Evolutionary conservation across 2,113 vertebrate species (phyloP), one percentile per base, ranked within the genome.

Genomic region (Corydoras maculifer): DNA sequence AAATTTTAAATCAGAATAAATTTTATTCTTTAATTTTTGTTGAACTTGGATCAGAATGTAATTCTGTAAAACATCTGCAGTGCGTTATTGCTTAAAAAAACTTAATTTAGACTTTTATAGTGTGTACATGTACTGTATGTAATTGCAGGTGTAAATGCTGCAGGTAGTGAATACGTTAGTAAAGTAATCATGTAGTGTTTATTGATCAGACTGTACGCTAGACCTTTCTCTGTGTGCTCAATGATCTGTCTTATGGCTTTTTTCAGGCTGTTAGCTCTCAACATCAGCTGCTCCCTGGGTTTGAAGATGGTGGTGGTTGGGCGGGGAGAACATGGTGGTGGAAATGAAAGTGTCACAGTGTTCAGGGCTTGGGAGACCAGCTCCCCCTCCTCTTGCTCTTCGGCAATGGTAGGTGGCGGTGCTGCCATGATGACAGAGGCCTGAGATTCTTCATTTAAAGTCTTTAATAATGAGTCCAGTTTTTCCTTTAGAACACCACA

Each of bases 191-290:
- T 25, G 18, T 25, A 5, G 50, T 64, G 66, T 66, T 65, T 53
- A 29, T 71, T 49, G 31, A 1, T 54, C 31, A 18, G 29, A 50
- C 29, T 43, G 54, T 57, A 15, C 61, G 53, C 58, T 35, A 6
- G 54, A 98, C 96, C 96, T 92, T 91, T 97, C 75, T 98, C 97
- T 0, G 97, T 94, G 79, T 99, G 96, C 48, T 98, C 96, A 74
- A 98, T 98, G 74, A 99, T 97, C 83, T 99, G 97, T 7, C 97
- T 88, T 83, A 99, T 97, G 8, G 96, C 97, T 73, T 99, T 99
- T 84, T 99, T 99, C 85, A 99, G 86, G 70, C 97, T 99, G 87
- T 99, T 99, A 51, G 97, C 97, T 81, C 97, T 82, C 25, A 98
- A 82, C 97, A 99, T 99, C 75, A 99, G 91, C 83, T 99, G 97